phyloP scores from a whole-genome alignment of 2,113 vertebrate species.

The Hyla sarda region DNA sequence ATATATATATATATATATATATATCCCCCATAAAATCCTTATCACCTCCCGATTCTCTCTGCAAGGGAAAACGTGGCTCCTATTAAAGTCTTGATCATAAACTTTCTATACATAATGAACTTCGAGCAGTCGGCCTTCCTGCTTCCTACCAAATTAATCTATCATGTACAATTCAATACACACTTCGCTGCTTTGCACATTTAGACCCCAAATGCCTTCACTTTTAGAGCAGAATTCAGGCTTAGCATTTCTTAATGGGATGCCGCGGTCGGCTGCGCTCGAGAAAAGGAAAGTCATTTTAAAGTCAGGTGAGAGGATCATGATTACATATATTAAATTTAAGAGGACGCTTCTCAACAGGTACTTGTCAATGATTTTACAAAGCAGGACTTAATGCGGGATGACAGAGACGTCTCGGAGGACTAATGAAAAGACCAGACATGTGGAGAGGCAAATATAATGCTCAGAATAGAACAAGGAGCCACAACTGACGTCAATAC shows the following conservation, averaged over 20 bases:
- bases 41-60: background rate
- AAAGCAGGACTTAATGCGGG: background rate
- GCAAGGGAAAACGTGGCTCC: background rate
- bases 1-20: too few relatives aligned
- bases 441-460: background rate
- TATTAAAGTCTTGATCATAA: background rate
- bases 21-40: conserved; percentile 5
- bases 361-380: conserved; percentile 20
- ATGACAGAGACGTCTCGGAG: background rate
- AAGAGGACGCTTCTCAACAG: conserved; percentile 5
- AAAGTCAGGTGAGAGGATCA: conserved; percentile 23
- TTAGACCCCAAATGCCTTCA: conserved; percentile 32
- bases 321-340: background rate
- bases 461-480: background rate
- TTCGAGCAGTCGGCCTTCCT: background rate
- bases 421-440: background rate
- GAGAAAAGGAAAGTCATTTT: conserved; percentile 17
- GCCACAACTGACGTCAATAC: background rate
- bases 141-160: conserved; percentile 11
- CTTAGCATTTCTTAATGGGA: conserved; percentile 30
- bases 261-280: background rate
- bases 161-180: conserved; percentile 28
- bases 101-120: conserved; percentile 20
- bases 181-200: conserved; percentile 18
- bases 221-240: conserved; percentile 20